phyloP scores from a whole-genome alignment of 1,140 invertebrate species.

The Cataglyphis hispanica region DNA sequence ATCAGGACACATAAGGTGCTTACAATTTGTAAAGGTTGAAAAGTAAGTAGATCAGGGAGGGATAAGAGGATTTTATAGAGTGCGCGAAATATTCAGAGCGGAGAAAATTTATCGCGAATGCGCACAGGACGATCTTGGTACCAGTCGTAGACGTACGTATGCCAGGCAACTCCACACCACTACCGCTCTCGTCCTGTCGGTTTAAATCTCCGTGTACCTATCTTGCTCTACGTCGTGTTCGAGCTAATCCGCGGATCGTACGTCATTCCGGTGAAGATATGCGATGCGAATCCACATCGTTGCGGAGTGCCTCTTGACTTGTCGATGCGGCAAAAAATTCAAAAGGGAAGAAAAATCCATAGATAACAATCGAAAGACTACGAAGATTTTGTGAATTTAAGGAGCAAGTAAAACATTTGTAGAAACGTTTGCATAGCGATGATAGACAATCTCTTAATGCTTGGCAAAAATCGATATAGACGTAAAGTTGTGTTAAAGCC shows the following conservation, averaged over 20 bases:
- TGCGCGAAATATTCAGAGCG: conserved; percentile 46
- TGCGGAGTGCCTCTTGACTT: neutral
- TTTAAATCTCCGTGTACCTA: conserved; percentile 68
- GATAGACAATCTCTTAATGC: neutral
- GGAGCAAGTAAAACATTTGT: conserved; percentile 3
- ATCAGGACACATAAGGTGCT: conserved; percentile 67
- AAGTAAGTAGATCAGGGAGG: conserved; percentile 14
- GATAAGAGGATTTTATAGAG: conserved; percentile 38
- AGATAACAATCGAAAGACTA: conserved; percentile 27
- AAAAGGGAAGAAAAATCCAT: neutral
- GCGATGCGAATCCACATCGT: neutral
- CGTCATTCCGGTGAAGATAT: conserved; percentile 52
- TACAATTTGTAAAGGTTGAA: conserved; percentile 52
- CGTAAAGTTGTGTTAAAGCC: neutral
- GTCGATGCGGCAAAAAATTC: neutral
- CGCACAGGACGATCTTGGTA: conserved; percentile 61
- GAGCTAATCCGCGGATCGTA: conserved; percentile 63
- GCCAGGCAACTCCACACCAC: conserved; percentile 35
- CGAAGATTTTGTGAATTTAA: neutral
- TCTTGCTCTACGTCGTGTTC: conserved; percentile 37
- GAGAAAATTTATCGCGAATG: conserved; percentile 67
- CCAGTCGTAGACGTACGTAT: conserved; percentile 57
- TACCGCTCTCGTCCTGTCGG: conserved; percentile 16
- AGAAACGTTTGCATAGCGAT: neutral
- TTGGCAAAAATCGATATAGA: neutral